phyloP scores from a whole-genome alignment of 1,140 invertebrate genomes.

The Micrasema minimum region DNA sequence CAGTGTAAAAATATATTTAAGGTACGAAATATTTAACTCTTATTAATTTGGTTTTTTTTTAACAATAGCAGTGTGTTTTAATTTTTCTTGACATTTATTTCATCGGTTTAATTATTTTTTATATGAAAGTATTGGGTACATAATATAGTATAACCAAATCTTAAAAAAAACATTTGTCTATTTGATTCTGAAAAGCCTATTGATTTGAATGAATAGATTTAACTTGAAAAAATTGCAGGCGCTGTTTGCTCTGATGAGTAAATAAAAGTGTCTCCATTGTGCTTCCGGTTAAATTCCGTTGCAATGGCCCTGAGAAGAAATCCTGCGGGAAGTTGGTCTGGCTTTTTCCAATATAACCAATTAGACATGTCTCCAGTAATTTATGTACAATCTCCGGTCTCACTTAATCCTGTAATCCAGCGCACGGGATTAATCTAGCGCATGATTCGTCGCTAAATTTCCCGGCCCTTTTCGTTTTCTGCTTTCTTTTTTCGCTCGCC shows the following conservation, averaged over 20 bases:
- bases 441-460: conserved; percentile 53
- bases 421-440: conserved; percentile 47
- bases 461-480: conserved; percentile 21
- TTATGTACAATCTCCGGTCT: conserved; percentile 51
- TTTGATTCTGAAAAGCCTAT: too few relatives aligned
- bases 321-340: conserved; percentile 14
- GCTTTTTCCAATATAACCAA: conserved; percentile 47
- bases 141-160: too few relatives aligned
- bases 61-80: too few relatives aligned
- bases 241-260: neutral
- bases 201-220: too few relatives aligned
- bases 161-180: too few relatives aligned
- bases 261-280: conserved; percentile 2
- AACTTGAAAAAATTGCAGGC: neutral
- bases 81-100: too few relatives aligned
- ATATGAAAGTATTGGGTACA: too few relatives aligned
- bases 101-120: too few relatives aligned
- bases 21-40: too few relatives aligned
- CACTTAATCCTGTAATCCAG: conserved; percentile 48
- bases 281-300: neutral
- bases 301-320: conserved; percentile 25
- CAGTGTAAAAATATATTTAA: too few relatives aligned
- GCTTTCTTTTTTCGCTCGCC: conserved; percentile 16
- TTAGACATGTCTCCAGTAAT: conserved; percentile 50
- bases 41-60: too few relatives aligned